phyloP scores from a whole-genome alignment of 2,113 vertebrate genomes.

The Desmodus rotundus region DNA sequence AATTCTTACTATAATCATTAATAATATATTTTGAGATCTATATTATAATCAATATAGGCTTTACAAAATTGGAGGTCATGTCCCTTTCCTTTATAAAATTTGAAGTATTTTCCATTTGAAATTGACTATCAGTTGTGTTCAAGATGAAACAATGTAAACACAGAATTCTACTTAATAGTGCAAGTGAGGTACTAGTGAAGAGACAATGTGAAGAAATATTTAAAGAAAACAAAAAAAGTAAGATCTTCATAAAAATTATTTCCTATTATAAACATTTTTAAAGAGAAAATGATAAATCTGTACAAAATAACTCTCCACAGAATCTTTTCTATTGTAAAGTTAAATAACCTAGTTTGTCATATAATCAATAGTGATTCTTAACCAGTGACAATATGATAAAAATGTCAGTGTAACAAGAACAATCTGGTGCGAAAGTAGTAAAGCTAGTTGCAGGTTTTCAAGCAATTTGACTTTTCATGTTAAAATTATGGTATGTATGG shows the following conservation, averaged over 20 bases:
- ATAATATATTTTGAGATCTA: not conserved
- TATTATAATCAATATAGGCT: not conserved
- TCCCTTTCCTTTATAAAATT: not conserved
- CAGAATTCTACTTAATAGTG: not conserved
- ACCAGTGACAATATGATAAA: not conserved
- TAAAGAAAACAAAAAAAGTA: not conserved
- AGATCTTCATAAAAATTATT: not conserved
- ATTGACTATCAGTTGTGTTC: not conserved
- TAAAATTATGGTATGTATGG: not conserved
- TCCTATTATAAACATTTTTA: not conserved
- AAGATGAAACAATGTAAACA: not conserved
- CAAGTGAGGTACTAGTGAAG: not conserved
- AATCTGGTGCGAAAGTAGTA: not conserved
- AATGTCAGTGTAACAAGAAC: not conserved
- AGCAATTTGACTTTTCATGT: not conserved
- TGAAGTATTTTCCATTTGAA: not conserved
- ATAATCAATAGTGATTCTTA: not conserved
- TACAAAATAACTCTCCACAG: not conserved
- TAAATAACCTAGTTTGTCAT: not conserved
- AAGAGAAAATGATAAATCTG: not conserved
- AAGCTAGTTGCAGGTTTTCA: not conserved
- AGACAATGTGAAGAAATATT: not conserved
- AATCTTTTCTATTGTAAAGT: not conserved
- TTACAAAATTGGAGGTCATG: not conserved
- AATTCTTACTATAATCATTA: not conserved